Evolutionary conservation across 2,888 invertebrate genomes (phyloP).

Genomic region (Drosophila colorata): DNA sequence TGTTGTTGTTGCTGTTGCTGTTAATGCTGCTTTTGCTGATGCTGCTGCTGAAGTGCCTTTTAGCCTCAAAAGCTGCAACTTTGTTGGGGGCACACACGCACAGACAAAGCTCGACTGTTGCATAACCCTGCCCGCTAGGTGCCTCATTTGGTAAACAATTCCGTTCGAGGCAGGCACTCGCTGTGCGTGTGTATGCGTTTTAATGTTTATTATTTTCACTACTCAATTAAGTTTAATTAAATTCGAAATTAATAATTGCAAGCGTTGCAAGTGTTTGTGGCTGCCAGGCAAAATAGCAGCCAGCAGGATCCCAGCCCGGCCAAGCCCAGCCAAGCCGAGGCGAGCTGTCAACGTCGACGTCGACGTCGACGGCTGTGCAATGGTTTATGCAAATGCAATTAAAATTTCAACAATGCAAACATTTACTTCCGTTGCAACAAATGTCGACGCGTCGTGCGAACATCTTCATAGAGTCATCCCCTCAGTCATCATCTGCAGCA

Average conservation of each 20-base stretch:
- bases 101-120: conserved; percentile 40
- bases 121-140: conserved; percentile 31
- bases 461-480: conserved; percentile 61
- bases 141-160: conserved; percentile 43
- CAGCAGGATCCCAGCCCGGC: conserved; percentile 14
- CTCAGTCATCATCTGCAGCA: conserved; percentile 29
- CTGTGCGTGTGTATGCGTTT: conserved; percentile 20
- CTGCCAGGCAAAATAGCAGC: conserved; percentile 59
- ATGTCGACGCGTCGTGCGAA: conserved; percentile 57
- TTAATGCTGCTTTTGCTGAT: conserved; percentile 8
- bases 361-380: conserved; percentile 39
- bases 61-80: conserved; percentile 59
- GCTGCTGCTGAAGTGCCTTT: conserved; percentile 44
- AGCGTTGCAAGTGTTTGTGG: conserved; percentile 40
- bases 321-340: not conserved
- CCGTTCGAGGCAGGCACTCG: conserved; percentile 12
- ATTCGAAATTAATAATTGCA: conserved; percentile 80
- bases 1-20: conserved; percentile 19
- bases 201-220: conserved; percentile 77
- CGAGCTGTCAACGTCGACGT: conserved; percentile 15
- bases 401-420: conserved; percentile 83
- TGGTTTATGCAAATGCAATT: conserved; percentile 82
- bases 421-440: conserved; percentile 82
- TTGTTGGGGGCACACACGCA: conserved; percentile 38
- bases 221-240: conserved; percentile 82